Evolutionary conservation across 2,888 invertebrate genomes (phyloP), one percentile per base, ranked within the genome.

Genomic region (Carabus problematicus): DNA sequence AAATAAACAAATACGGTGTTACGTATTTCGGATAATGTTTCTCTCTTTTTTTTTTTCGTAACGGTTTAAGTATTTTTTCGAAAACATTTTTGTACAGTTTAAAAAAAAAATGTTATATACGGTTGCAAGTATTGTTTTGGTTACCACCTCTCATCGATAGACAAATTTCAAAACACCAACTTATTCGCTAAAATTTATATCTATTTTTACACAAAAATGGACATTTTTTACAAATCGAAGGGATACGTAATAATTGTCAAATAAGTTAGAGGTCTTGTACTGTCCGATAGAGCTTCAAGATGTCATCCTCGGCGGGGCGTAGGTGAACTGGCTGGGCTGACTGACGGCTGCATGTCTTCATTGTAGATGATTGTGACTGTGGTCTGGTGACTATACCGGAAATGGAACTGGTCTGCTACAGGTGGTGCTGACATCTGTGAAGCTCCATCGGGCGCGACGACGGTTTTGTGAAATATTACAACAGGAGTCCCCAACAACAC

Each of bases 161-260:
- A 70, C 68, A 68, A 64, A 55, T 70, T 75, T 73, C 74, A 74
- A 74, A 76, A 76, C 74, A 79, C 76, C 77, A 79, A 81, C 81
- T 81, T 80, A 81, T 80, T 78, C 81, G 29, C 81, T 81, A 71
- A 52, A 81, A 80, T 80, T 81, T 81, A 81, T 80, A 81, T 78
- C 81, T 82, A 82, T 81, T 79, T 82, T 82, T 82, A 82, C 82
- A 82, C 79, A 82, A 81, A 63, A 82, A 80, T 82, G 82, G 82
- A 82, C 82, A 82, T 82, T 81, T 79, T 82, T 82, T 81, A 81
- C 81, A 82, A 82, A 80, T 81, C 78, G 79, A 81, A 81, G 80
- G 79, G 80, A 78, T 82, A 81, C 81, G 81, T 80, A 78, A 76
- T 52, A 52, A 52, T 78, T 80, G 80, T 82, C 79, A 79, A 72